Conservation (phyloP, 2,797 vertebrate species). For the Catamblyrhynchus diadema region DNA sequence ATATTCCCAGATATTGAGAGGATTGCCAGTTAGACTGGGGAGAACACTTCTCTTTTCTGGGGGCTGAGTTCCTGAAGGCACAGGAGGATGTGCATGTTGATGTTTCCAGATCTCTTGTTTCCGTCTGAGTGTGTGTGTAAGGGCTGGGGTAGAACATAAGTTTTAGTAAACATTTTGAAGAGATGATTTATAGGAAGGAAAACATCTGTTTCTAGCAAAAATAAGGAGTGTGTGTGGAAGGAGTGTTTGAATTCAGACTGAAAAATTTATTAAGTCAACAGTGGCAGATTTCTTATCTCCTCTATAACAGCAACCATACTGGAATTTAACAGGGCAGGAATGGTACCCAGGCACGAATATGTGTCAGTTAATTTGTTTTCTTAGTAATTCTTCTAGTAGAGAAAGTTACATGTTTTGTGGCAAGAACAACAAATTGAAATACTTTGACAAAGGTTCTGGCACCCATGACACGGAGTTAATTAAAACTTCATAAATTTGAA, state of each 20-base stretch:
- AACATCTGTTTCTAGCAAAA: background rate
- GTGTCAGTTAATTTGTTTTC: background rate
- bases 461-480: background rate
- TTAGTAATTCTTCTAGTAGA: background rate
- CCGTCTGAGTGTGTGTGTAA: background rate
- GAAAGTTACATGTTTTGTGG: background rate
- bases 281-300: background rate
- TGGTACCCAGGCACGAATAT: background rate
- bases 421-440: background rate
- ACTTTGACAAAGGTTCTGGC: background rate
- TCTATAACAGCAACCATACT: fast-evolving
- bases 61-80: background rate
- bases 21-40: background rate
- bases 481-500: background rate
- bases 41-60: background rate
- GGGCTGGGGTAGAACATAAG: background rate
- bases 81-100: background rate
- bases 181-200: background rate
- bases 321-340: background rate
- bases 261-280: background rate
- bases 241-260: background rate
- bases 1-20: background rate
- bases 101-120: background rate
- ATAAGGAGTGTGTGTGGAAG: background rate
- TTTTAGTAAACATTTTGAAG: background rate